phyloP scores from a whole-genome alignment of 2,797 vertebrate genomes.

The Gymnothorax javanicus region DNA sequence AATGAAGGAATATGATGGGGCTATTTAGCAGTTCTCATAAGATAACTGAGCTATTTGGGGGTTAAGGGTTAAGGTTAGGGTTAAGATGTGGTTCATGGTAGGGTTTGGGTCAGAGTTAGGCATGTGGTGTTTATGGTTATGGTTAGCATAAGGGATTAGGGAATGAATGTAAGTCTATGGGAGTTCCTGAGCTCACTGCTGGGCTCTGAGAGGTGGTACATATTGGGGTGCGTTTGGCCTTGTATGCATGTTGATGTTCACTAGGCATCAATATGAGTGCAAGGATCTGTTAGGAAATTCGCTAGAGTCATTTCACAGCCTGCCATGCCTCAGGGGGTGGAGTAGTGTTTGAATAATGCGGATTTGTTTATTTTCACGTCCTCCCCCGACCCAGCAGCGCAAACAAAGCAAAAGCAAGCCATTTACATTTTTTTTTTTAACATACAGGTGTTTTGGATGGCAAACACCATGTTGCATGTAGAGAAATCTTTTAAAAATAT shows the following conservation, averaged over 20 bases:
- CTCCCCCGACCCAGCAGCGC: background rate
- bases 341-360: background rate
- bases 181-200: no score
- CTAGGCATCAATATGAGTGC: background rate
- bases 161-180: no score
- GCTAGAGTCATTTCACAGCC: background rate
- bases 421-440: background rate
- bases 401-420: background rate
- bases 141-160: no score
- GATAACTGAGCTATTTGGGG: no score
- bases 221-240: no score
- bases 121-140: no score
- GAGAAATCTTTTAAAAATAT: background rate
- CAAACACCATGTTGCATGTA: background rate
- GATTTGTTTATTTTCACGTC: background rate
- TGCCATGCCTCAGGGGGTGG: background rate
- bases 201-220: no score
- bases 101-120: no score
- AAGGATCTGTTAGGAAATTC: background rate
- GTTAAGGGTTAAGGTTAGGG: no score
- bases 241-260: background rate
- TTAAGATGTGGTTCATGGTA: no score
- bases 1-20: no score
- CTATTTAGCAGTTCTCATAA: no score
- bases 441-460: background rate